Evolutionary conservation across 2,113 vertebrate genomes (phyloP), one percentile per base, ranked within the genome.

Genomic region (Guaruba guarouba): DNA sequence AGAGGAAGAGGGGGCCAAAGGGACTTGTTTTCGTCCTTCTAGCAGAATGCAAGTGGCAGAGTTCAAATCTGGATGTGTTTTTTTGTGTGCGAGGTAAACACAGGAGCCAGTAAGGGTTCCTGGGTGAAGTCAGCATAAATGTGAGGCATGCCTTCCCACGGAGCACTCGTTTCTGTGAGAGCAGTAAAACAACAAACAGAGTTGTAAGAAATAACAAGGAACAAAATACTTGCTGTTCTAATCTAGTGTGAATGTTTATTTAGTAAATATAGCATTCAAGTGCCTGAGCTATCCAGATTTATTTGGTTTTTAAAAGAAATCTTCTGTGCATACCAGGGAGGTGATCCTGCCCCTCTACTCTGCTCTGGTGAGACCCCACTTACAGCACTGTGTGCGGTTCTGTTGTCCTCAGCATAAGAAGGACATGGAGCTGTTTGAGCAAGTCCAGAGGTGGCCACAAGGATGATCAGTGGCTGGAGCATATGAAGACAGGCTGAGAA

Each of bases 1-100:
- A 51, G 64, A 88, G 68, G 76, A 92, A 15, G 5, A 88, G 20
- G 3, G 12, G 77, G 85, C 62, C 82, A 81, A 84, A 77, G 41
- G 5, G 2, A 37, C 43, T 71, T 74, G 48, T 68, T 88, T 88
- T 88, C 73, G 82, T 39, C n/a, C 91, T 62, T 68, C 68, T 28
- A 77, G 73, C 87, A 78, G 77, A 86, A 95, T 84, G 67, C 64
- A 81, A 88, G 93, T 82, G 93, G 92, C 86, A 94, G 93, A 96
- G 95, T 96, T 97, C 95, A 97, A 96, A 93, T 74, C 94, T 95
- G 90, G 55, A 88, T 83, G 57, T 96, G 86, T 93, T 97, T 95
- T 93, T 95, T 94, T 94, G 89, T 67, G 70, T 1, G 0, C 0
- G 78, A 96, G 92, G 87, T 96, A 97, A 96, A 95, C 94, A 96